Evolutionary conservation across 1,140 invertebrate species (phyloP), one percentile per base, ranked within the genome.

Genomic region (Drosophila mayri): DNA sequence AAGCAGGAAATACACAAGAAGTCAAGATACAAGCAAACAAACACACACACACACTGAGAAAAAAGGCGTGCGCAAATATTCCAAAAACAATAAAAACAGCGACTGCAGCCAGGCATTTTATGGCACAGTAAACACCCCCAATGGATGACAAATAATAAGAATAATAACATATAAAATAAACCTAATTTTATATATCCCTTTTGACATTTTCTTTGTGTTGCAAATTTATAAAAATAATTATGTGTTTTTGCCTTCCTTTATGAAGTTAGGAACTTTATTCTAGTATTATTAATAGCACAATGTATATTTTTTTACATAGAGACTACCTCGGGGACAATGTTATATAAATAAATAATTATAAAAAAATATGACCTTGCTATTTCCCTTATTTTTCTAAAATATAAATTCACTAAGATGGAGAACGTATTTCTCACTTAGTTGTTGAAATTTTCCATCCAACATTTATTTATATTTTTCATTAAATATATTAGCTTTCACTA

Each of bases 1-100:
- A 32, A 70, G 79, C 68, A 82, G 83, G 82, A 82, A 87, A 82
- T 65, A 79, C 60, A 86, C 66, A 86, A 82, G 66, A 86, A 81
- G 78, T 65, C 60, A 50, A 81, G 58, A 67, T 43, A 74, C 76
- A 49, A 58, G 30, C 35, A 44, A 43, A 49, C 22, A 11, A 1
- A 46, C 40, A 20, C 41, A 43, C 41, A 43, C 38, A 46, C 35
- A 65, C 66, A 38, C 28, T 46, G 46, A 28, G 54, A 41, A 64
- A 38, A 66, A 43, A 40, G 58, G 38, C 43, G 18, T 47, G 50
- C 37, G 47, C 52, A 52, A 47, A 74, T 35, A 70, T 67, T 70
- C 60, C 65, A 62, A 25, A 55, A 55, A 38, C 52, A 54, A 54
- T 54, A 77, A 77, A 35, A 41, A 66, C 14, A 65, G 38, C 14